These are phyloP conservation scores for Lucilia cuprina DNA, from an alignment of 1,140 invertebrate species.

Conservation along the genomic window DNA sequence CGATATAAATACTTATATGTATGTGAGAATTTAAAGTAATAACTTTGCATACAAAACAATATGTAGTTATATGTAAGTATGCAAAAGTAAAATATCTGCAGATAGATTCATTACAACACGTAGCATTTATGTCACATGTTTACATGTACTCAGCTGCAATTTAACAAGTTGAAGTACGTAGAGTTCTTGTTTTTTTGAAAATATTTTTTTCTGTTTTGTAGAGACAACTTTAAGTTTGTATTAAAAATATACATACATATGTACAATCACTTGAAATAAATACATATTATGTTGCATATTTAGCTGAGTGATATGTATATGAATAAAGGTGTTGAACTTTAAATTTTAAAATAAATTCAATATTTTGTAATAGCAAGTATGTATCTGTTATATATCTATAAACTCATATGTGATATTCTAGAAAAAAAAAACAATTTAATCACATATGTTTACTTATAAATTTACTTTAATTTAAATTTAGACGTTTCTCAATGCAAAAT, in stretches of 20 bases:
- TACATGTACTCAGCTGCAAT: constrained; percentile 10
- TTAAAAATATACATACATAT: not conserved
- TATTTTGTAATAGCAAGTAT: too few species aligned
- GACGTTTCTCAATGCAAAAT: too few species aligned
- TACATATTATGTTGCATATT: not conserved
- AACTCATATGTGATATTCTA: too few species aligned
- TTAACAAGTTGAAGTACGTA: not conserved
- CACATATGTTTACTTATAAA: too few species aligned
- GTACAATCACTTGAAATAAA: not conserved
- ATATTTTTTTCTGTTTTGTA: too few species aligned
- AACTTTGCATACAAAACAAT: too few species aligned
- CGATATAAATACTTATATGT: too few species aligned
- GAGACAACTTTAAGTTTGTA: too few species aligned
- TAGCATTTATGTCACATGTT: not conserved
- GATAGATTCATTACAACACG: not conserved
- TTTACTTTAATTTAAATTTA: too few species aligned
- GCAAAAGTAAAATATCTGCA: not conserved
- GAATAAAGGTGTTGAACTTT: not conserved
- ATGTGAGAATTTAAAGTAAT: too few species aligned
- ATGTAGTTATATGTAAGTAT: not conserved
- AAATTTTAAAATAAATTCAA: not conserved
- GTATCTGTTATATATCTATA: too few species aligned
- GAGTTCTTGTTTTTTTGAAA: not conserved
- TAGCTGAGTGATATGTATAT: not conserved
- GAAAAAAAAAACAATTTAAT: too few species aligned